Conservation (phyloP, 2,797 vertebrate genomes). For the Hyperoplus lanceolatus region DNA sequence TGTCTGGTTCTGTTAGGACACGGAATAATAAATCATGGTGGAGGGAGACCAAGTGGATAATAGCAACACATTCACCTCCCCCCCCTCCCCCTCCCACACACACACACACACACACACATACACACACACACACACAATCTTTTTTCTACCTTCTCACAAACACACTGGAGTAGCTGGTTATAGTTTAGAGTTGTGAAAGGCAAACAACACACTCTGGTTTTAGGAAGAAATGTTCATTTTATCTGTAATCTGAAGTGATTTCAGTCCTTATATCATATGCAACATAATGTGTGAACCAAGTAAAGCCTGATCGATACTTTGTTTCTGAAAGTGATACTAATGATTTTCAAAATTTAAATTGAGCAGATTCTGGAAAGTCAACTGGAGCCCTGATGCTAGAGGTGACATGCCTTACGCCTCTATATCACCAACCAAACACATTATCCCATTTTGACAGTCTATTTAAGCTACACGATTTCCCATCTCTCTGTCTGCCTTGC, state of each 20-base stretch:
- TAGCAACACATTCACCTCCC: constrained; percentile 18
- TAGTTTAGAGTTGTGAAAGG: not conserved
- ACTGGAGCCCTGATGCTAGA: too few relatives aligned
- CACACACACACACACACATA: not conserved
- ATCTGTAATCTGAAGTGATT: not conserved
- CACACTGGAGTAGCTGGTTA: not conserved
- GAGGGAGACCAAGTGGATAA: constrained; percentile 57
- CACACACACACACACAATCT: not conserved
- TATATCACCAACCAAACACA: too few relatives aligned
- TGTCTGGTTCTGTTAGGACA: constrained; percentile 59
- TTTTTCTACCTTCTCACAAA: not conserved
- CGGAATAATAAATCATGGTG: constrained; percentile 45
- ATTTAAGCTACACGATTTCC: too few relatives aligned
- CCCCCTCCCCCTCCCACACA: not conserved
- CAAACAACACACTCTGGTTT: not conserved
- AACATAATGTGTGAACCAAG: not conserved
- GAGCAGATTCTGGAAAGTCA: too few relatives aligned
- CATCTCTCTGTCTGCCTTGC: too few relatives aligned
- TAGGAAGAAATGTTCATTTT: not conserved
- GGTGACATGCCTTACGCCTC: too few relatives aligned
- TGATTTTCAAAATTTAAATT: not conserved
- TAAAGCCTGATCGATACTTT: not conserved
- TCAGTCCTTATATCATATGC: not conserved
- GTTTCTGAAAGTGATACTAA: not conserved
- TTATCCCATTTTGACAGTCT: too few relatives aligned